Evolutionary conservation across 2,113 vertebrate genomes (phyloP), one percentile per base, ranked within the genome.

Genomic region (Puntigrus tetrazona): DNA sequence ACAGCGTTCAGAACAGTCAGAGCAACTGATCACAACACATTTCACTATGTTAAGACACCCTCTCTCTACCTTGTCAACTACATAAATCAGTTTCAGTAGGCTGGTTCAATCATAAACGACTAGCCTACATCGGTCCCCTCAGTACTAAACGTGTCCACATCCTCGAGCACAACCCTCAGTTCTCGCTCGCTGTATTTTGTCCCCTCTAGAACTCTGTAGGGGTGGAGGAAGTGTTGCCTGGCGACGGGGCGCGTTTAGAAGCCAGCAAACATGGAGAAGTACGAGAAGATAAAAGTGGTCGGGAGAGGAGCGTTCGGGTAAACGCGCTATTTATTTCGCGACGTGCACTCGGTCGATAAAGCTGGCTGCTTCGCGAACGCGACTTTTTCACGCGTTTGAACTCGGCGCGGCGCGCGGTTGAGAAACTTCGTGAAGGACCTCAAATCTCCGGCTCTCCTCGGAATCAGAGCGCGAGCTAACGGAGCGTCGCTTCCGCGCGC

Each of bases 251-350:
- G 88, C 89, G 82, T 88, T 90, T 89, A 84, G n/a, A 59, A 81
- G 34, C 61, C 52, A 80, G 22, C 55, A 81, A 84, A 95, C 81
- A 96, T 99, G 97, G 97, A 99, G 95, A 99, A 99, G 92, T 99
- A 99, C 90, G 96, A 98, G 89, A 97, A 97, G 91, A 98, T 98
- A 89, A 96, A 97, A 90, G 97, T 98, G 87, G 97, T 98, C 79
- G 97, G 98, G 31, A 94, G 97, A 96, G 97, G 98, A 91, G 98
- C 97, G 0, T 99, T 99, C 89, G 97, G 98, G 97, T 98, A 96
- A 96, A 25, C 34, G 4, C 31, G 3, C 47, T 57, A 13, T 29
- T 47, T 57, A 34, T 3, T 45, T 27, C 36, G 36, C 36, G 18
- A 74, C 1, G 14, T 29, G 38, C 18, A 16, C 2, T 31, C 1